Base-by-base conservation (phyloP, 2,797 vertebrate species). In the Tamandua tetradactyla region DNA sequence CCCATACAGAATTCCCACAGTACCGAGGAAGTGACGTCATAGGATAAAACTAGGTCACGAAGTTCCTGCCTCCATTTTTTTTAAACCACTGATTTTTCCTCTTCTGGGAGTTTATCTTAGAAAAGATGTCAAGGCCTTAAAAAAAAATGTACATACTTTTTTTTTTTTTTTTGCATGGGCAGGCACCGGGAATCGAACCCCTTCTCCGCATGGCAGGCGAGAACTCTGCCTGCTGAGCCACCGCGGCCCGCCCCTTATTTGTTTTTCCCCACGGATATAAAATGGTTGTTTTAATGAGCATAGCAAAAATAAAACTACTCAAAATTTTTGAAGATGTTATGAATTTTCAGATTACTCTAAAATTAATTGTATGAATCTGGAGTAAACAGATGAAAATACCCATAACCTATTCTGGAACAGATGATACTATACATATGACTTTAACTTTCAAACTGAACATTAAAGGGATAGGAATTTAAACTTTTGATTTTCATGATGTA, bases 321-420 rank as follows among this genome's bases (percentile, higher is more conserved):
- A 68, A 72, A 76, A 57, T 37, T 87, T 93, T 13, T 44, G 52
- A n/a, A 91, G 68, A 92, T 35, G 59, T 88, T 79, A 84, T 74
- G 25, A 81, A 23, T 52, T 69, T 68, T 89, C 75, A 82, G 37
- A 15, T 23, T 61, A 81, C 32, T 32, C 37, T 55, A 37, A 87
- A 92, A 79, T 88, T 23, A 95, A n/a, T 66, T 72, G n/a, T 35
- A 93, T 59, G 35, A 86, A 62, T 35, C 10, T 87, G 11, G 7
- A 61, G 11, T 62, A 84, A 27, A 66, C 7, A 89, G 37, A 64
- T 82, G 37, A 87, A 90, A 78, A 78, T 74, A 25, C 17, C 32
- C n/a, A 59, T 44, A 22, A 57, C n/a, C 42, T 83, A 71, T 7
- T 74, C 55, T n/a, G 17, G 47, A 40, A 49, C 30, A 81, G 30